These are phyloP conservation scores for Formicarius rufipectus DNA, from an alignment of 2,113 vertebrate genomes.

Conservation along the genomic window DNA sequence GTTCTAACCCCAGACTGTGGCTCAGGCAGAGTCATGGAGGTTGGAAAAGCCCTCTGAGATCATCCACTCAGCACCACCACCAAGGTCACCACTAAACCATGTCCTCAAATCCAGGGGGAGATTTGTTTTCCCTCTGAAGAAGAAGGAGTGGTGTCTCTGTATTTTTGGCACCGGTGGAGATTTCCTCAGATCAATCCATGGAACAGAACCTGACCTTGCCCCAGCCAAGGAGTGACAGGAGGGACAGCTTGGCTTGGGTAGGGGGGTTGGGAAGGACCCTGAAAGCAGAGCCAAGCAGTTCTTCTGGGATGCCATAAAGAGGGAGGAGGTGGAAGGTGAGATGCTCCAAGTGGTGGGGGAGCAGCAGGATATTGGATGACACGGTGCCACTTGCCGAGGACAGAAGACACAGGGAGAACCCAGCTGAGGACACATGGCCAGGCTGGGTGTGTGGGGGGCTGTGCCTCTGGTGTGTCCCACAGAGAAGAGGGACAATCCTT, in stretches of 20 bases:
- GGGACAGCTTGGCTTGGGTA: neutral
- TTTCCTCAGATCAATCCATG: neutral
- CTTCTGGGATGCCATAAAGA: neutral
- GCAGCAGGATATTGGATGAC: neutral
- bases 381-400: neutral
- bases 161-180: neutral
- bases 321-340: neutral
- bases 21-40: fast-evolving
- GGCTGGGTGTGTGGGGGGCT: neutral
- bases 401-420: neutral
- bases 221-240: neutral
- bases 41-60: neutral
- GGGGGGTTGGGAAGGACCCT: neutral
- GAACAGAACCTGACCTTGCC: neutral
- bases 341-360: neutral
- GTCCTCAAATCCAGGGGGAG: too few species aligned
- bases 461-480: fast-evolving
- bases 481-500: neutral
- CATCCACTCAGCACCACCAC: neutral
- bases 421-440: neutral
- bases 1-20: neutral
- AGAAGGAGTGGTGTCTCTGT: neutral
- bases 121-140: neutral
- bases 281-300: neutral
- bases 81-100: neutral